A percentile compares a stretch with the other conserved stretches of the same genome.
These are phyloP conservation scores for Oreotragus oreotragus DNA, from an alignment of 2,113 vertebrate genomes.

Conservation along the genomic window DNA sequence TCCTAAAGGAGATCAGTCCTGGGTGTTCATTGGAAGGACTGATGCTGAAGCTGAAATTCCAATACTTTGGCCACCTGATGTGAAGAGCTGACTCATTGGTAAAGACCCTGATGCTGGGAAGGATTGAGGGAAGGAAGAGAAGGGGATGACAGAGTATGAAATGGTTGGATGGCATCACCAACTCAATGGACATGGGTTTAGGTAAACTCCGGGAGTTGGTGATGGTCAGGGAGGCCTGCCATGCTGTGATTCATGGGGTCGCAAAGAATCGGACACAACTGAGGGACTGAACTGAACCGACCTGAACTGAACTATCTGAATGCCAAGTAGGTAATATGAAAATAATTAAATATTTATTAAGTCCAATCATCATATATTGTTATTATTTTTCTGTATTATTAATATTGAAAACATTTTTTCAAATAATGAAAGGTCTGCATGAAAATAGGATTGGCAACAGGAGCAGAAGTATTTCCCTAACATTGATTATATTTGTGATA, in stretches of 20 bases:
- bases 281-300: neutral
- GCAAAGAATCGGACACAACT: neutral
- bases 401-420: neutral
- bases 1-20: neutral
- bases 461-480: neutral
- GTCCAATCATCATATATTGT: neutral
- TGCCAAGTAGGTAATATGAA: neutral
- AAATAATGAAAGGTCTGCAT: neutral
- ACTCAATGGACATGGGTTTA: neutral
- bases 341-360: conserved; percentile 3
- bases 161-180: neutral
- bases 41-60: neutral
- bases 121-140: neutral
- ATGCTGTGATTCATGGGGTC: neutral
- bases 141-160: neutral
- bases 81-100: neutral
- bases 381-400: neutral
- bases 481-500: conserved; percentile 69
- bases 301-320: neutral
- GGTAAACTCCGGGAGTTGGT: fast-evolving
- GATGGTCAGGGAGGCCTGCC: neutral
- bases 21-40: neutral
- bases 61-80: neutral
- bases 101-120: neutral
- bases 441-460: neutral